Conservation (phyloP, 2,113 vertebrate genomes). For the Rhinolophus sinicus region DNA sequence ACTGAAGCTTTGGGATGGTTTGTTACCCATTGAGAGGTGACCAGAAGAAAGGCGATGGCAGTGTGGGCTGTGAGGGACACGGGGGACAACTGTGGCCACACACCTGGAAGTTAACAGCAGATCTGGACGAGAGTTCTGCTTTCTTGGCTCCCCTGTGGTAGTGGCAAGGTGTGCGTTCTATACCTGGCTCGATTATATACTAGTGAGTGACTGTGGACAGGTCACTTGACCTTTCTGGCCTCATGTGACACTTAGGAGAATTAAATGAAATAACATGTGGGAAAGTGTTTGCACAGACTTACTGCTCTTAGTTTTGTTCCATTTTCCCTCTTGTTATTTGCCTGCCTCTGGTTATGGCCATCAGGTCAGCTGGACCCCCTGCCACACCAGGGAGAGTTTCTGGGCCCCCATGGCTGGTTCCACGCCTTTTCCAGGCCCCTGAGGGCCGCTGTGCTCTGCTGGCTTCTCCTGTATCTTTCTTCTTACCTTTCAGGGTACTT, state of each 20-base stretch:
- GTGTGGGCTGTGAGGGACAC: rapidly evolving
- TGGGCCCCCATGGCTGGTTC: neutral
- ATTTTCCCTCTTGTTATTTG: neutral
- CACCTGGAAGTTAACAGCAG: neutral
- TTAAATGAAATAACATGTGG: neutral
- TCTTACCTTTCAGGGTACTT: neutral
- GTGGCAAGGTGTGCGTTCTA: neutral
- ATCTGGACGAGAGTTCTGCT: neutral
- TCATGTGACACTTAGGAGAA: neutral
- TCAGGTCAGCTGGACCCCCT: neutral
- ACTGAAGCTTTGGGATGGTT: neutral
- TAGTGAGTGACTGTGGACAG: neutral
- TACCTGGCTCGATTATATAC: neutral
- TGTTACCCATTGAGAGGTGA: neutral
- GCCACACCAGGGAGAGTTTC: neutral
- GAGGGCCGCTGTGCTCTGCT: neutral
- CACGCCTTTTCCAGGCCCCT: neutral
- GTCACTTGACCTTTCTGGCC: neutral
- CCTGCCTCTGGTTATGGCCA: neutral
- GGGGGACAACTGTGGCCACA: neutral
- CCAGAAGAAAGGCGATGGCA: neutral
- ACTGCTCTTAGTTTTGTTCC: neutral
- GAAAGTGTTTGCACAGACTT: neutral
- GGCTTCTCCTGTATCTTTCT: neutral
- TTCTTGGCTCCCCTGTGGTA: neutral